Percentiles rank a stretch among this genome's conserved stretches.
phyloP scores from a whole-genome alignment of 1,140 invertebrate genomes.

The Drosophila auraria region DNA sequence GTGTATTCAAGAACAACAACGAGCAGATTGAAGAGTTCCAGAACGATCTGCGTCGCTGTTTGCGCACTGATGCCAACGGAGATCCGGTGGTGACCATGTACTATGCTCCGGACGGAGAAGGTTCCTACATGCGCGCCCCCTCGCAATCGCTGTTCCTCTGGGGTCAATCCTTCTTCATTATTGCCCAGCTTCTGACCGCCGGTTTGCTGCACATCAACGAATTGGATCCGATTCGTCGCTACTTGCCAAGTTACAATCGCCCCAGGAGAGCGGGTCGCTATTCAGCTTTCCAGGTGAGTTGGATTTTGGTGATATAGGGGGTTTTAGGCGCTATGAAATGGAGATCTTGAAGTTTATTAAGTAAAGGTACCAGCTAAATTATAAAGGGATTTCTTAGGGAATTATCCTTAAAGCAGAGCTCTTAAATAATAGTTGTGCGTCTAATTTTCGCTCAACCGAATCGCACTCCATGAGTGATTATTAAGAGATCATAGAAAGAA shows the following conservation, averaged over 20 bases:
- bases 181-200: conserved; percentile 95
- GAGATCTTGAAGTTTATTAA: background rate
- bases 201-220: conserved; percentile 97
- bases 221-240: conserved; percentile 97
- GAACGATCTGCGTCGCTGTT: conserved; percentile 91
- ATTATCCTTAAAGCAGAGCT: background rate
- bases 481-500: no score
- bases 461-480: no score
- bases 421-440: background rate
- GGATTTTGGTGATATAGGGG: background rate
- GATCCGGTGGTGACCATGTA: conserved; percentile 94
- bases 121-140: conserved; percentile 79
- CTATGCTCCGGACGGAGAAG: conserved; percentile 93
- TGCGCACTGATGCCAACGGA: conserved; percentile 92
- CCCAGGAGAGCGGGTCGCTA: conserved; percentile 96
- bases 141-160: conserved; percentile 88
- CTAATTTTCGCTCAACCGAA: no score
- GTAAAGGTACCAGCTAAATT: background rate
- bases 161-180: conserved; percentile 98
- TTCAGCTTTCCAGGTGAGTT: conserved; percentile 96
- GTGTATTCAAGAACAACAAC: conserved; percentile 94
- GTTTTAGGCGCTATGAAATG: conserved; percentile 37
- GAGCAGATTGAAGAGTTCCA: conserved; percentile 97
- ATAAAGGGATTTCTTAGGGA: no score
- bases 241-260: conserved; percentile 97